Percentiles rank a stretch among this genome's conserved stretches.
phyloP scores from a whole-genome alignment of 2,888 invertebrate species.

The Drosophila demipolita region DNA sequence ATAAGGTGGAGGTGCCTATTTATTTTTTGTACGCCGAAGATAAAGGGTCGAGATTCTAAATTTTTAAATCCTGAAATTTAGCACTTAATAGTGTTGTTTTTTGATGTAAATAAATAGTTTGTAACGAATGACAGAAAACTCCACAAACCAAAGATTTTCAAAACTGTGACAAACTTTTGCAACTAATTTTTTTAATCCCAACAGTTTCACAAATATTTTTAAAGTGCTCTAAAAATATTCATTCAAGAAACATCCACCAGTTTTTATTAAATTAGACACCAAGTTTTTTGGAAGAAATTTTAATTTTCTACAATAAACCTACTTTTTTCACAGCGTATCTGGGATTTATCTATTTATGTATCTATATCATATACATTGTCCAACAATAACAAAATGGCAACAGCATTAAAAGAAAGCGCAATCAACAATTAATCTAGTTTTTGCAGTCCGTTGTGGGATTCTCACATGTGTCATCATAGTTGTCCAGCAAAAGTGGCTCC shows the following conservation, averaged over 20 bases:
- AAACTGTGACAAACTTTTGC: background rate
- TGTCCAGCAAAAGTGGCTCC: slow-evolving; percentile 87
- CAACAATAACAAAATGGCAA: slow-evolving; percentile 32
- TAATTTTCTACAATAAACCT: background rate
- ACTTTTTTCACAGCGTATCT: slow-evolving; percentile 1
- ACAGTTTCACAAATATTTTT: background rate
- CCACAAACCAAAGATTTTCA: too few relatives aligned
- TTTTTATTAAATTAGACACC: background rate
- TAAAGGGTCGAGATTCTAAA: slow-evolving; percentile 88
- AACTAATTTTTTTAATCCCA: background rate
- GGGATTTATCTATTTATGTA: background rate
- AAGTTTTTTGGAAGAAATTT: background rate
- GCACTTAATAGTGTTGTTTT: background rate
- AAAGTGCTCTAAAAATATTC: background rate
- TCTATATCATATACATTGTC: slow-evolving; percentile 11
- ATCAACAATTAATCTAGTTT: slow-evolving; percentile 31
- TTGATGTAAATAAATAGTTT: background rate
- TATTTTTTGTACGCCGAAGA: slow-evolving; percentile 96
- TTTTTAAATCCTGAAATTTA: slow-evolving; percentile 23
- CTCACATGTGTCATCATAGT: slow-evolving; percentile 90
- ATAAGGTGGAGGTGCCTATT: slow-evolving; percentile 87
- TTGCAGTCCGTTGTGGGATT: slow-evolving; percentile 78
- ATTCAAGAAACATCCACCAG: background rate
- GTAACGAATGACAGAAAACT: background rate
- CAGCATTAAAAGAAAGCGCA: slow-evolving; percentile 13